These are phyloP conservation scores for Rallus limicola DNA, from an alignment of 2,113 vertebrate genomes.

Conservation along the genomic window DNA sequence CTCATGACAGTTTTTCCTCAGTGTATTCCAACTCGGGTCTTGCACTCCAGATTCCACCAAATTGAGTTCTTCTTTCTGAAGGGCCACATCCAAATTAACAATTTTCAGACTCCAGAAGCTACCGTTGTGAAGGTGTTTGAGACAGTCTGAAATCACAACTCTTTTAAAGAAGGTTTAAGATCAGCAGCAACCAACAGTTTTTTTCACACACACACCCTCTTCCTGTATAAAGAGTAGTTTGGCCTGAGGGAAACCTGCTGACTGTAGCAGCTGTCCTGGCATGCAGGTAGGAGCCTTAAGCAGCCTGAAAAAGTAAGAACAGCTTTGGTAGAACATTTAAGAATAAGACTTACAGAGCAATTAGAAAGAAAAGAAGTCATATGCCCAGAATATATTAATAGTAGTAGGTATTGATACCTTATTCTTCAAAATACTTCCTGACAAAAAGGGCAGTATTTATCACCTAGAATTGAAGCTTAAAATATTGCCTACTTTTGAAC, in stretches of 20 bases:
- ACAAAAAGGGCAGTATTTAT: background rate
- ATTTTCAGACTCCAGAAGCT: background rate
- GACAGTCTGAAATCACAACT: background rate
- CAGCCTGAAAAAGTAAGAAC: background rate
- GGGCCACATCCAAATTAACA: background rate
- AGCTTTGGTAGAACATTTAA: background rate
- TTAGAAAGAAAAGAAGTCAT: background rate
- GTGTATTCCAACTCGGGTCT: background rate
- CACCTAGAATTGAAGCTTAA: background rate
- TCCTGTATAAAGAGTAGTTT: background rate
- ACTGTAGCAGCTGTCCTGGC: constrained; percentile 5
- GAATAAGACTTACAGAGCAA: background rate
- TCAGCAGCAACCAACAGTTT: constrained; percentile 5
- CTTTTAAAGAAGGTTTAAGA: background rate
- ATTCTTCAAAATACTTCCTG: background rate
- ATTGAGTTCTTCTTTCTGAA: background rate
- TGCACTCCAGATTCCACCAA: background rate
- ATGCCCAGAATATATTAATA: background rate
- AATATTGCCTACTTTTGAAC: background rate
- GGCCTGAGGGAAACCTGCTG: constrained; percentile 2
- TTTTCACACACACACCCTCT: background rate
- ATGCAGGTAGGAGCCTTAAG: constrained; percentile 39
- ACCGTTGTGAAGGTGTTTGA: background rate
- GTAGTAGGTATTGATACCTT: background rate
- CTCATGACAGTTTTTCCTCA: background rate